phyloP scores from a whole-genome alignment of 2,888 invertebrate genomes.

The Osmoderma eremita region DNA sequence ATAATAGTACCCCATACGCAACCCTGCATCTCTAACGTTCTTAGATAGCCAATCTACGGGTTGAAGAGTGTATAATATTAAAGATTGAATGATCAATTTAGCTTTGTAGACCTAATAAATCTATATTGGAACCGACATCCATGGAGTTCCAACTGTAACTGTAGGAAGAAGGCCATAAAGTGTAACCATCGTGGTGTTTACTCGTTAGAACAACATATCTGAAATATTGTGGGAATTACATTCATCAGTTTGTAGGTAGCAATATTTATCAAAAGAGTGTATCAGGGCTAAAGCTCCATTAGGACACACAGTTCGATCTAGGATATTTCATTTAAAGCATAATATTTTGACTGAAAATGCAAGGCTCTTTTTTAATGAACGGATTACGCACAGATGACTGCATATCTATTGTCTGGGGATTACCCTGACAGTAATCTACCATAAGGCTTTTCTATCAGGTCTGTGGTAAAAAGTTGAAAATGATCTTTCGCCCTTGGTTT shows the following conservation, averaged over 20 bases:
- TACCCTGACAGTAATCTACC: too few relatives aligned
- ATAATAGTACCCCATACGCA: conserved; percentile 87
- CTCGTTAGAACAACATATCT: conserved; percentile 84
- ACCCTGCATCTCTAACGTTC: conserved; percentile 71
- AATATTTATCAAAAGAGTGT: too few relatives aligned
- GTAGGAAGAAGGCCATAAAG: conserved; percentile 81
- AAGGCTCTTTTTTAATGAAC: too few relatives aligned
- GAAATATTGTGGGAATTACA: conserved; percentile 45
- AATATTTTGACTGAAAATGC: too few relatives aligned
- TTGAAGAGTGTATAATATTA: conserved; percentile 44
- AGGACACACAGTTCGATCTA: too few relatives aligned
- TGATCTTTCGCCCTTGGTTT: too few relatives aligned
- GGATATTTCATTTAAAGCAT: too few relatives aligned
- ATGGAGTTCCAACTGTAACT: conserved; percentile 86
- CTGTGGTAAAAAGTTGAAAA: too few relatives aligned
- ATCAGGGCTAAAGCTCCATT: too few relatives aligned
- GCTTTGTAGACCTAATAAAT: conserved; percentile 72
- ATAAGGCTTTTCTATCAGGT: too few relatives aligned
- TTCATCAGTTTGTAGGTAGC: background rate
- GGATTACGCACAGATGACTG: too few relatives aligned
- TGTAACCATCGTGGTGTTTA: conserved; percentile 88
- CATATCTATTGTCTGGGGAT: too few relatives aligned
- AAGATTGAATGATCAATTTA: background rate
- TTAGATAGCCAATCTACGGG: conserved; percentile 71
- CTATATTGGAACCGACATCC: conserved; percentile 80